Conservation (phyloP, 2,888 invertebrate genomes). For the Drosophila percnosoma region DNA sequence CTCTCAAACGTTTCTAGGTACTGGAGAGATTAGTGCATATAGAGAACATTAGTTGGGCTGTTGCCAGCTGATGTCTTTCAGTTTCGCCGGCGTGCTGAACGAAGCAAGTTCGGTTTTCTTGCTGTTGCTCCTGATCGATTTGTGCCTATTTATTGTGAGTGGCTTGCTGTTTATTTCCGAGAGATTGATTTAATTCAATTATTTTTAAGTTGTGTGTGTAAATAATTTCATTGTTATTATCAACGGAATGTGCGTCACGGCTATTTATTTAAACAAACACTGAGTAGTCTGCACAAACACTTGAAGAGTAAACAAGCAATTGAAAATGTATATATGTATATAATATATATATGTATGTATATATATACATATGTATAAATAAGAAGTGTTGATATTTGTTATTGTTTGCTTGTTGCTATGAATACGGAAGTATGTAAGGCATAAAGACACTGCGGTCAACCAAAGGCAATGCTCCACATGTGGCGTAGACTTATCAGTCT, state of each 20-base stretch:
- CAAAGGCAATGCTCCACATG: not conserved
- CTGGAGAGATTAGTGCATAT: slow-evolving; percentile 9
- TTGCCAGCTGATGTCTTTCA: slow-evolving; percentile 23
- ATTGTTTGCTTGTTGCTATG: slow-evolving; percentile 8
- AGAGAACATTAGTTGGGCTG: slow-evolving; percentile 1
- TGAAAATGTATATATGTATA: not conserved
- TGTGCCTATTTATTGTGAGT: slow-evolving; percentile 25
- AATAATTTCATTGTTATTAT: slow-evolving; percentile 1
- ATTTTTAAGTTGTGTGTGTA: slow-evolving; percentile 8
- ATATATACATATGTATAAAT: not conserved
- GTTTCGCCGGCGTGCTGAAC: slow-evolving; percentile 15
- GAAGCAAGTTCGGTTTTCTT: slow-evolving; percentile 8
- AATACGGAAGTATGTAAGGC: not conserved
- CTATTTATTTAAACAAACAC: slow-evolving; percentile 24
- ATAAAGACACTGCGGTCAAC: not conserved
- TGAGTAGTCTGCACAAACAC: slow-evolving; percentile 1
- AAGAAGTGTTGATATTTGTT: not conserved
- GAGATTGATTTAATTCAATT: slow-evolving; percentile 30
- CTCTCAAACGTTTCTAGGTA: slow-evolving; percentile 5
- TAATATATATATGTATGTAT: not conserved
- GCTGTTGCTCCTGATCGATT: slow-evolving; percentile 8
- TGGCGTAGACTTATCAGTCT: slow-evolving; percentile 26
- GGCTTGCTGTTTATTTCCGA: slow-evolving; percentile 3
- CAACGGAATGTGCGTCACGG: not conserved
- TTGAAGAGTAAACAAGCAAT: not conserved